These are phyloP conservation scores for Trididemnum miniatum DNA, from an alignment of 23 tunicate species.

Conservation along the genomic window DNA sequence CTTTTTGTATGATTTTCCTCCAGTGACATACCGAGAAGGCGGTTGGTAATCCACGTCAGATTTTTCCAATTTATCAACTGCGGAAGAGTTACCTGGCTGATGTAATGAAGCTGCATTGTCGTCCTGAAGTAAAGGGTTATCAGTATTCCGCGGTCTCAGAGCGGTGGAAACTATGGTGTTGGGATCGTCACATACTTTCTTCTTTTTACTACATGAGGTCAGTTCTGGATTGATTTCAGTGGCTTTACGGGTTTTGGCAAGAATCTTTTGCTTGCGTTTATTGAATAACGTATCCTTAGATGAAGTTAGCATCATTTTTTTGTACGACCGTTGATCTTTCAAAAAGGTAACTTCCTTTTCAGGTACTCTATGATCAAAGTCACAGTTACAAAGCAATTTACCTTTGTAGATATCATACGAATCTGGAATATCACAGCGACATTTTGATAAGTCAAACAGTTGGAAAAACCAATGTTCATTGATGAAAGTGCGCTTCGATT, in stretches of 20 bases:
- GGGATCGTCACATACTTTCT: too few relatives aligned
- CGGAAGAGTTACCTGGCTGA: not conserved
- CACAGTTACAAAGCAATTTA: not conserved
- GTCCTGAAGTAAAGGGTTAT: too few relatives aligned
- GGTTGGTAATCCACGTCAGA: too few relatives aligned
- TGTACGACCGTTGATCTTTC: constrained; percentile 13
- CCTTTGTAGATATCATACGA: not conserved
- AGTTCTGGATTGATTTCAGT: not conserved
- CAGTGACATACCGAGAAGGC: too few relatives aligned
- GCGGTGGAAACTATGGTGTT: too few relatives aligned
- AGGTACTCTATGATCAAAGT: constrained; percentile 5
- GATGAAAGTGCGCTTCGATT: not conserved
- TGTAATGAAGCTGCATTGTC: too few relatives aligned
- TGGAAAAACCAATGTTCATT: not conserved
- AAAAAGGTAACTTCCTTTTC: not conserved
- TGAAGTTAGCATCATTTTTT: not conserved
- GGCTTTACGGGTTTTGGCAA: not conserved
- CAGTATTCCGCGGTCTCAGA: too few relatives aligned
- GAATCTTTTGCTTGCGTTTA: not conserved
- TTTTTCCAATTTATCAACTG: not conserved
- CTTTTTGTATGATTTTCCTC: too few relatives aligned
- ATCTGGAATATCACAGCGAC: not conserved
- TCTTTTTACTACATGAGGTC: not conserved
- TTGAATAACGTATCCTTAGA: constrained; percentile 1
- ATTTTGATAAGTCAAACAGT: constrained; percentile 1